phyloP scores from a whole-genome alignment of 2,888 invertebrate genomes.

The Tholera decimalis region DNA sequence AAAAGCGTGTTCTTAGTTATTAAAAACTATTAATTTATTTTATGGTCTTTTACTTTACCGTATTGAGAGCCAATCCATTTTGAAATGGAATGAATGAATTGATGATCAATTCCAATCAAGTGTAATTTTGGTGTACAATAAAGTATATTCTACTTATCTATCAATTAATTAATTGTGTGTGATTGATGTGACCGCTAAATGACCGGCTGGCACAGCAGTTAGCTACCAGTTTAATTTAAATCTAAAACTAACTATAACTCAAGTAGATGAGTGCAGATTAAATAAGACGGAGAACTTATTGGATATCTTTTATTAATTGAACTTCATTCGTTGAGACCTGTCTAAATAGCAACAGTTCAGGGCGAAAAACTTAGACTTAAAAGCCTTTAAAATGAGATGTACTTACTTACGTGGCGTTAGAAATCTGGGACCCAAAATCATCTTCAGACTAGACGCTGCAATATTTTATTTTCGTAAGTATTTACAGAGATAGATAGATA shows the following conservation, averaged over 20 bases:
- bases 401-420: not conserved
- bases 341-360: not conserved
- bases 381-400: too few relatives aligned
- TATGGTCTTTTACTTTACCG: too few relatives aligned
- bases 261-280: not conserved
- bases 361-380: too few relatives aligned
- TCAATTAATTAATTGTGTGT: too few relatives aligned
- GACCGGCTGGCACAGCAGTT: not conserved
- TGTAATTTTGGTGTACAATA: too few relatives aligned
- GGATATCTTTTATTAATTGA: conserved; percentile 1
- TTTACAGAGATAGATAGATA: too few relatives aligned
- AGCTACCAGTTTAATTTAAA: not conserved
- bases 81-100: not conserved
- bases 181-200: not conserved
- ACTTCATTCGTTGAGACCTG: not conserved
- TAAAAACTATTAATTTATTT: too few relatives aligned
- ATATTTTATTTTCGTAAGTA: too few relatives aligned
- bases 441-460: not conserved
- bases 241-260: not conserved
- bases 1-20: too few relatives aligned
- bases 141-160: too few relatives aligned
- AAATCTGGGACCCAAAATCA: not conserved
- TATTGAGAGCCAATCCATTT: not conserved
- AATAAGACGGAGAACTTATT: not conserved
- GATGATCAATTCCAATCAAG: too few relatives aligned